phyloP scores from a whole-genome alignment of 2,113 vertebrate genomes.

The Reinhardtius hippoglossoides region DNA sequence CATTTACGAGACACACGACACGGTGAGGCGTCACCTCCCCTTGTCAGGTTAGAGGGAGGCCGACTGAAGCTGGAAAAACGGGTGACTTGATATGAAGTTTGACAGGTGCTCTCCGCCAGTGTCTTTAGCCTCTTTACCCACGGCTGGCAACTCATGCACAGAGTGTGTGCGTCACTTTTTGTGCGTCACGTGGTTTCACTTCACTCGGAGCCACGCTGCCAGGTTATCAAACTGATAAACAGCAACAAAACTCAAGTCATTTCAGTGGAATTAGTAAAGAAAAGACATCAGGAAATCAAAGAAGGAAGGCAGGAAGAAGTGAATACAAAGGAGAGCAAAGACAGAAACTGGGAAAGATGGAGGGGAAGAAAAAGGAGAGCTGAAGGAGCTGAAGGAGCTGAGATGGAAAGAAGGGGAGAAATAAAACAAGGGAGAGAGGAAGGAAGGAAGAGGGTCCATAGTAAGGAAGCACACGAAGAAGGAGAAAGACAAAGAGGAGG shows the following conservation, averaged over 20 bases:
- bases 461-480: not conserved
- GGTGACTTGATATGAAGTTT: conserved; percentile 85
- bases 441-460: not conserved
- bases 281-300: not conserved
- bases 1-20: conserved; percentile 42
- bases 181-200: conserved; percentile 37
- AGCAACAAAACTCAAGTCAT: not conserved
- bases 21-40: not conserved
- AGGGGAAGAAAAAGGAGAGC: not conserved
- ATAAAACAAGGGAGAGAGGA: not conserved
- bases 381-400: not conserved
- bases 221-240: conserved; percentile 54
- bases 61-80: conserved; percentile 70
- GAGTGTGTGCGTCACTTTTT: conserved; percentile 58
- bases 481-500: not conserved
- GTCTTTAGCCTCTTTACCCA: conserved; percentile 48
- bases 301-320: not conserved
- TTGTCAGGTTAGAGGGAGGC: conserved; percentile 65
- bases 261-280: not conserved
- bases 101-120: conserved; percentile 85
- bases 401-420: not conserved
- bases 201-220: not conserved
- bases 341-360: not conserved
- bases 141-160: conserved; percentile 44
- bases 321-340: not conserved